Evolutionary conservation across 92 coral and sea anemone species (phyloP).

Genomic region (Bergia puertoricense): DNA sequence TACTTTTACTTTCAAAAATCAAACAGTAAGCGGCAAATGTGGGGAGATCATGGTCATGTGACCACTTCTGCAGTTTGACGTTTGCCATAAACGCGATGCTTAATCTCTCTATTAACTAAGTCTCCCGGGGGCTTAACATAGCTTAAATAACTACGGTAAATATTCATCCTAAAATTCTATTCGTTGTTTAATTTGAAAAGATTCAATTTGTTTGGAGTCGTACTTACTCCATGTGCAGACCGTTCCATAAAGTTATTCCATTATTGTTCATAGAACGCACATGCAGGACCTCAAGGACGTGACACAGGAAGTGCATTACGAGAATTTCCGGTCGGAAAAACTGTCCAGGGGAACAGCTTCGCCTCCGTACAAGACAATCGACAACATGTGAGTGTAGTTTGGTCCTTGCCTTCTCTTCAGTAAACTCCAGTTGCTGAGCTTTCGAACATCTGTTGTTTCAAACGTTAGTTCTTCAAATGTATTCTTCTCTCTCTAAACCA

Average conservation of each 20-base stretch:
- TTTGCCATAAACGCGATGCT: too few relatives aligned
- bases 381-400: conserved; percentile 56
- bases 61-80: too few relatives aligned
- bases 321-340: conserved; percentile 90
- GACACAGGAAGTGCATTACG: conserved; percentile 97
- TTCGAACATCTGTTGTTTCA: too few relatives aligned
- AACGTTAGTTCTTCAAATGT: too few relatives aligned
- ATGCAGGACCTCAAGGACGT: conserved; percentile 99
- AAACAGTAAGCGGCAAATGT: too few relatives aligned
- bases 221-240: too few relatives aligned
- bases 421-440: background rate
- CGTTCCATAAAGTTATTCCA: background rate
- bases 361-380: conserved; percentile 67
- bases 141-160: too few relatives aligned
- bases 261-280: conserved; percentile 70
- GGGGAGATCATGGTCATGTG: too few relatives aligned
- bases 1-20: too few relatives aligned
- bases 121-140: too few relatives aligned
- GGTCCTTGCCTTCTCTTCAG: background rate
- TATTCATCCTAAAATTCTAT: background rate
- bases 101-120: too few relatives aligned
- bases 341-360: conserved; percentile 71
- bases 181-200: background rate
- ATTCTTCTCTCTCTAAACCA: too few relatives aligned
- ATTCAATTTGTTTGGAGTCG: background rate